Evolutionary conservation across 2,797 vertebrate genomes (phyloP), one percentile per base, ranked within the genome.

Genomic region (Chaetodon trifasciatus): DNA sequence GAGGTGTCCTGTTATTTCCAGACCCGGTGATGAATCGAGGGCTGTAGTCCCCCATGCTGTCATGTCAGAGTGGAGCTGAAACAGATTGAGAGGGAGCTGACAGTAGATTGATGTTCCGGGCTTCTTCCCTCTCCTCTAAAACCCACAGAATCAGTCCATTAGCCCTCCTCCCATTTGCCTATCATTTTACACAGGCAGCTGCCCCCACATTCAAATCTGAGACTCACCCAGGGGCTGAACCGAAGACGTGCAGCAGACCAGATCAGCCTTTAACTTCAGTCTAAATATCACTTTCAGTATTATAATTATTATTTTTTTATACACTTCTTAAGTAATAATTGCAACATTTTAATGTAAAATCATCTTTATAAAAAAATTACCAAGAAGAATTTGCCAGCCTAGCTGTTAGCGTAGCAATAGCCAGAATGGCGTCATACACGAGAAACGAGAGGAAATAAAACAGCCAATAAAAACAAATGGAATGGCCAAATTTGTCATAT

Each of bases 1-100:
- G 93, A 95, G 93, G 93, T 95, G 95, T 96, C 94, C 92, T 92
- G 92, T 94, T 95, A 94, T 95, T 94, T 96, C 94, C 93, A 93
- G 92, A 92, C 83, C 86, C 55, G 65, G 88, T 96, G 95, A 96
- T 95, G 93, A 95, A 96, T 96, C 77, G 94, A 90, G 83, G 86
- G 84, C 90, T 88, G 92, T 74, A 86, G 90, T 88, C 94, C 90
- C 93, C 90, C 90, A 93, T 90, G 94, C 94, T 95, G 95, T 95
- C 94, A 94, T 90, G 91, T 96, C 93, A 94, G 91, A 90, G 92
- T 88, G 91, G 90, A 95, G 91, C 92, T 89, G 92, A 94, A 95
- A 95, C 95, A 95, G 92, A 95, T 95, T 95, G 95, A 95, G 92
- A 94, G 87, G 87, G 89, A 88, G 86, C 82, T 81, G 88, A 94